These are phyloP conservation scores for Xiphorhynchus elegans DNA, from an alignment of 2,113 vertebrate species.

Conservation along the genomic window DNA sequence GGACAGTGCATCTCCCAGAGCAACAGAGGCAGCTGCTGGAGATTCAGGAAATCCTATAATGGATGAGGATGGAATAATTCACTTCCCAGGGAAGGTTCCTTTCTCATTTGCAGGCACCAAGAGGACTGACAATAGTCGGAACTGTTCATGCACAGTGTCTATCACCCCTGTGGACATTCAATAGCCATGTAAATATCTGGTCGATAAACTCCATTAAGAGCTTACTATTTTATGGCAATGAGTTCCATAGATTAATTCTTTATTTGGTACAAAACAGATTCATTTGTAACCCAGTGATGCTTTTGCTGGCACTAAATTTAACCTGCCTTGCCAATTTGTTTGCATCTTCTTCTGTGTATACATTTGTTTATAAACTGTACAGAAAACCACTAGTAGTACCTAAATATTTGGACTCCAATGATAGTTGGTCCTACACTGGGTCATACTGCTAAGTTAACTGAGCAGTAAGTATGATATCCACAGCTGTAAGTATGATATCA, in stretches of 20 bases:
- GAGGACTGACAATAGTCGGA: neutral
- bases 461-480: neutral
- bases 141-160: neutral
- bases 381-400: neutral
- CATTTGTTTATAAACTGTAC: neutral
- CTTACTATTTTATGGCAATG: neutral
- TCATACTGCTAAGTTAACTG: neutral
- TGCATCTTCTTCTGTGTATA: neutral
- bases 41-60: neutral
- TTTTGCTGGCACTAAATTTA: neutral
- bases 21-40: neutral
- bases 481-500: neutral
- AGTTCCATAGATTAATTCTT: neutral
- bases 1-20: neutral
- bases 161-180: neutral
- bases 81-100: neutral
- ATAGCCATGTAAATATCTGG: neutral
- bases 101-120: neutral
- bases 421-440: neutral
- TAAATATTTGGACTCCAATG: neutral
- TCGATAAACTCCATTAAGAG: neutral
- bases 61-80: neutral
- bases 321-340: neutral
- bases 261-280: neutral
- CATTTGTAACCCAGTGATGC: neutral